Conservation (phyloP, 2,888 invertebrate species). For the Papilio elwesi region DNA sequence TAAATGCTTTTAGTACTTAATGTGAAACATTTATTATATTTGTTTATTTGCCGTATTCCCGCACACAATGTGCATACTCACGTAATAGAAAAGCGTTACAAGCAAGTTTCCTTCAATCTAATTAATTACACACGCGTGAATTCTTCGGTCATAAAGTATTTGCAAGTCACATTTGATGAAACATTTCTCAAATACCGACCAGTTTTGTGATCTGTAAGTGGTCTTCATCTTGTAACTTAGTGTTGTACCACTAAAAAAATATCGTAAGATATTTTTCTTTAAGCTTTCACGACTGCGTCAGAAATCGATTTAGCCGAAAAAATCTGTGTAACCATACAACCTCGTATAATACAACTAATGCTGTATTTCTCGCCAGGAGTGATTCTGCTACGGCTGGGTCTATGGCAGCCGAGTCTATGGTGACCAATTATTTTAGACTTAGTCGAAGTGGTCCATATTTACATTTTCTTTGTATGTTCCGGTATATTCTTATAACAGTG, state of each 20-base stretch:
- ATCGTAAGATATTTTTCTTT: no score
- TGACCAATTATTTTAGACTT: no score
- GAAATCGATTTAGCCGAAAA: background rate
- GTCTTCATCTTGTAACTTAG: background rate
- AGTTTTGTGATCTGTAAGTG: constrained; percentile 13
- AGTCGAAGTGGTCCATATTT: no score
- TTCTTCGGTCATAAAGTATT: background rate
- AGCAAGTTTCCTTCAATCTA: background rate
- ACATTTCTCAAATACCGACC: constrained; percentile 2
- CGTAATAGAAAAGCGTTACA: background rate
- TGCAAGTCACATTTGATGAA: constrained; percentile 24
- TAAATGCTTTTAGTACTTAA: no score
- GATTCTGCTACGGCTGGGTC: no score
- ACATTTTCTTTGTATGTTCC: no score
- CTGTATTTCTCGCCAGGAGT: no score
- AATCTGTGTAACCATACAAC: no score
- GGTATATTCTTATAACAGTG: no score
- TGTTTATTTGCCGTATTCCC: background rate
- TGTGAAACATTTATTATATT: background rate
- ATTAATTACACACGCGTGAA: background rate
- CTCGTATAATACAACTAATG: no score
- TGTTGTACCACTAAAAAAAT: no score
- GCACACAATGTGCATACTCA: background rate
- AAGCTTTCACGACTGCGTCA: background rate
- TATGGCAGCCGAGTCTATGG: no score